Evolutionary conservation across 2,113 vertebrate genomes (phyloP).

Genomic region (Erythrocercus mccallii): DNA sequence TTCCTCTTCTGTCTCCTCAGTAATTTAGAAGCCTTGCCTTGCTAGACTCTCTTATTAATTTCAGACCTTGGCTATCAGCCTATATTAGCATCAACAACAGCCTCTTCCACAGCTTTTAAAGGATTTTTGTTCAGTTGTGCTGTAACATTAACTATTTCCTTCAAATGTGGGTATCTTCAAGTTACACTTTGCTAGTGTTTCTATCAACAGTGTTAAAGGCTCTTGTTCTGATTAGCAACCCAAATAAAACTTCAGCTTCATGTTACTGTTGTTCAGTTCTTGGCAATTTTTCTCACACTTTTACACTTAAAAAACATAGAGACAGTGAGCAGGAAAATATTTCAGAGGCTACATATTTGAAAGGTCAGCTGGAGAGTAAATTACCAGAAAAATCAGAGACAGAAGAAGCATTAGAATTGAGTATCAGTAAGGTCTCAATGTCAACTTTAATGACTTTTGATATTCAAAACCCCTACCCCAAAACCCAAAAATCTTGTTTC

Average conservation of each 20-base stretch:
- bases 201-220: accelerated
- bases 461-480: neutral
- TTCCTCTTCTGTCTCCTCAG: neutral
- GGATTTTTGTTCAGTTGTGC: neutral
- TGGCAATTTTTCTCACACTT: neutral
- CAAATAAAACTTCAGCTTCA: neutral
- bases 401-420: neutral
- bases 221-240: neutral
- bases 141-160: neutral
- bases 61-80: neutral
- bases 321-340: neutral
- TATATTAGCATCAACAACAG: neutral
- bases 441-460: neutral
- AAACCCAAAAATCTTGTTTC: neutral
- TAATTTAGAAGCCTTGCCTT: neutral
- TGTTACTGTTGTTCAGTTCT: neutral
- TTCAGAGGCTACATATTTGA: neutral
- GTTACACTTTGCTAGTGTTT: neutral
- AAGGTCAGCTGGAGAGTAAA: neutral
- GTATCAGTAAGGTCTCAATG: neutral
- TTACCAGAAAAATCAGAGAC: neutral
- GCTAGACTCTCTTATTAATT: neutral
- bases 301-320: neutral
- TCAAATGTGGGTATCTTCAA: neutral
- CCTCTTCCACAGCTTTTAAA: neutral